These are phyloP conservation scores for Hyposoter didymator DNA, from an alignment of 2,888 invertebrate genomes.

Conservation along the genomic window DNA sequence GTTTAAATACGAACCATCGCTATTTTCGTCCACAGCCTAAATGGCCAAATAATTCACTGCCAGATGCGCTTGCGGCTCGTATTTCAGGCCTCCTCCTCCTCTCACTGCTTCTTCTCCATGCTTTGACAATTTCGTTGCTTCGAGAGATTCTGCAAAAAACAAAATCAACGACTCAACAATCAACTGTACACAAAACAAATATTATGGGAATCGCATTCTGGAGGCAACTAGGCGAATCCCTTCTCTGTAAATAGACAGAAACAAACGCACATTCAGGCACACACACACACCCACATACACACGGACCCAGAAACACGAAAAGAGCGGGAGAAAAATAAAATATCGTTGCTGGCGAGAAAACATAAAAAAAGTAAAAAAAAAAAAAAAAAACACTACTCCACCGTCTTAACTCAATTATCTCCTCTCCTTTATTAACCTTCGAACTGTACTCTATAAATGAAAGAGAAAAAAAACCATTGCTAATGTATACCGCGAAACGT, in stretches of 20 bases:
- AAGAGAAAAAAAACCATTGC: conserved; percentile 56
- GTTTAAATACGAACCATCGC: conserved; percentile 8
- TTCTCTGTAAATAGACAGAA: conserved; percentile 61
- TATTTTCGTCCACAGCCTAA: conserved; percentile 53
- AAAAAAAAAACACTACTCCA: conserved; percentile 47
- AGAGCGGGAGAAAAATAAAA: conserved; percentile 29
- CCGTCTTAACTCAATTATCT: conserved; percentile 67
- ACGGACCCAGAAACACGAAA: not conserved
- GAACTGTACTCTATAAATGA: conserved; percentile 65
- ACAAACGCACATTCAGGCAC: not conserved
- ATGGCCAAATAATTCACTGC: conserved; percentile 66
- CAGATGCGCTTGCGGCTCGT: conserved; percentile 45
- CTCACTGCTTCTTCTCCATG: not conserved
- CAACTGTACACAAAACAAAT: not conserved
- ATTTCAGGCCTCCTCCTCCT: conserved; percentile 7
- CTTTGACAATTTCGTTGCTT: conserved; percentile 42
- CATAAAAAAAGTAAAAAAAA: conserved; percentile 11
- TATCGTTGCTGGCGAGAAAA: conserved; percentile 21
- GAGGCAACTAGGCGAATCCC: conserved; percentile 47
- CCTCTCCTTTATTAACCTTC: conserved; percentile 67
- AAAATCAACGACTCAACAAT: not conserved
- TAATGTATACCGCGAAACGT: conserved; percentile 61
- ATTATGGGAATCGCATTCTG: conserved; percentile 28
- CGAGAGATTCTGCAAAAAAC: conserved; percentile 21
- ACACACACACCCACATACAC: conserved; percentile 21